Evolutionary conservation across 2,797 vertebrate species (phyloP), one percentile per base, ranked within the genome.

Genomic region (Amblyopsis hoosieri): DNA sequence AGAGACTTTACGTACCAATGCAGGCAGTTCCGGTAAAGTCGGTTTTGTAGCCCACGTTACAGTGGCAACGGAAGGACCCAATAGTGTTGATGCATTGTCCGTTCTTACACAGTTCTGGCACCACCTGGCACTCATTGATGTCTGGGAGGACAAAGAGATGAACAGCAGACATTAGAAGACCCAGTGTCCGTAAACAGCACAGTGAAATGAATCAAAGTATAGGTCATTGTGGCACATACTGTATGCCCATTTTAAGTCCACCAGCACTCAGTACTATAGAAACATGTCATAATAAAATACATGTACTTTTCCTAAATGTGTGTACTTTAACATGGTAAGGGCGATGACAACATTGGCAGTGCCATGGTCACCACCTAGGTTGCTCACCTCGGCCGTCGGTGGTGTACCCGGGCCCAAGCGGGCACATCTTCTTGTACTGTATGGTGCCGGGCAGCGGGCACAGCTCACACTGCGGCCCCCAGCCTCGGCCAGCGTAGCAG

Each of bases 11-110:
- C 94, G 67, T 93, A 98, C 96, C 95, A 13, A 94, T 50, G 12
- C 97, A 98, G 67, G 94, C 86, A 0, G 94, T 95, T 52, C 94
- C 79, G 0, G 94, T 91, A 80, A 93, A 93, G 70, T 97, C 96
- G 0, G 91, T 76, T 0, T 88, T 92, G 80, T 97, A 98, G 48
- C 96, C 95, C 0, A 93, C 78, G 1, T 91, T 90, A 74, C 96
- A 98, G 84, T 95, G 95, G 71, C 97, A 98, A 74, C 87, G 95
- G 93, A 94, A 97, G 37, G 96, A 96, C 17, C 96, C 96, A 0
- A 96, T 92, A 54, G 85, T 95, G 87, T 98, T 98, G 88, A 98
- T 92, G 79, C 96, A 98, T 80, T 95, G 93, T 0, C 96, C 96
- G 0, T 97, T 94, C 49, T 65, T 89, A 67, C 97, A 99, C 65